phyloP scores from a whole-genome alignment of 2,113 vertebrate species.

The Rhea pennata region DNA sequence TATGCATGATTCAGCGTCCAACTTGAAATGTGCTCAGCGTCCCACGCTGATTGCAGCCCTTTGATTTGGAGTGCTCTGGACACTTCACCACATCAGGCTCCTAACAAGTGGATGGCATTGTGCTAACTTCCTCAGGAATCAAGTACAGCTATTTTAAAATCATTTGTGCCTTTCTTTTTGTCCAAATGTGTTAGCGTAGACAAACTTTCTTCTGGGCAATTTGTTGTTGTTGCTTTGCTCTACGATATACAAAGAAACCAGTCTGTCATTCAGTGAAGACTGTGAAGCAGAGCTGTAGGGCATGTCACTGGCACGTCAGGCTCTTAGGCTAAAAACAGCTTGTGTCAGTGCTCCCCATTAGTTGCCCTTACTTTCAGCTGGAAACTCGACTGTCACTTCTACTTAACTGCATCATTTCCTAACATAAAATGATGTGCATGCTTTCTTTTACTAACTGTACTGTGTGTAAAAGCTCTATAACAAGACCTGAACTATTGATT shows the following conservation, averaged over 20 bases:
- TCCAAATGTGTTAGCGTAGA: slow-evolving; percentile 13
- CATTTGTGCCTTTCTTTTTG: neutral
- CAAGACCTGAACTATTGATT: neutral
- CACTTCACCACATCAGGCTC: neutral
- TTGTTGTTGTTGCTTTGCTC: slow-evolving; percentile 20
- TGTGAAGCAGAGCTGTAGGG: slow-evolving; percentile 38
- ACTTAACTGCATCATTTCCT: slow-evolving; percentile 43
- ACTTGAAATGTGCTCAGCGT: slow-evolving; percentile 22
- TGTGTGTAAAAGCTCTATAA: neutral
- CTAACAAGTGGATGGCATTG: neutral
- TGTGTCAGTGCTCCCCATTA: slow-evolving; percentile 55
- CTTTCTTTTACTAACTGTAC: slow-evolving; percentile 33
- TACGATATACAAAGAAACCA: slow-evolving; percentile 32
- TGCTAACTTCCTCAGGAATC: slow-evolving; percentile 18
- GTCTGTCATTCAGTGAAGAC: slow-evolving; percentile 1
- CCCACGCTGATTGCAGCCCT: neutral
- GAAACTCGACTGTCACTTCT: slow-evolving; percentile 57
- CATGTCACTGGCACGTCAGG: slow-evolving; percentile 61
- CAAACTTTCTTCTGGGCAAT: slow-evolving; percentile 26
- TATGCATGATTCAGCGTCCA: neutral
- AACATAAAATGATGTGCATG: neutral
- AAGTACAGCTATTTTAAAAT: slow-evolving; percentile 18
- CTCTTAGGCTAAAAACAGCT: slow-evolving; percentile 52
- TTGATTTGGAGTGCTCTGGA: slow-evolving; percentile 2
- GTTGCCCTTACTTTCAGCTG: slow-evolving; percentile 43